Percentiles rank a stretch among this genome's conserved stretches.
These are phyloP conservation scores for Scortum barcoo DNA, from an alignment of 2,113 vertebrate genomes.

Conservation along the genomic window DNA sequence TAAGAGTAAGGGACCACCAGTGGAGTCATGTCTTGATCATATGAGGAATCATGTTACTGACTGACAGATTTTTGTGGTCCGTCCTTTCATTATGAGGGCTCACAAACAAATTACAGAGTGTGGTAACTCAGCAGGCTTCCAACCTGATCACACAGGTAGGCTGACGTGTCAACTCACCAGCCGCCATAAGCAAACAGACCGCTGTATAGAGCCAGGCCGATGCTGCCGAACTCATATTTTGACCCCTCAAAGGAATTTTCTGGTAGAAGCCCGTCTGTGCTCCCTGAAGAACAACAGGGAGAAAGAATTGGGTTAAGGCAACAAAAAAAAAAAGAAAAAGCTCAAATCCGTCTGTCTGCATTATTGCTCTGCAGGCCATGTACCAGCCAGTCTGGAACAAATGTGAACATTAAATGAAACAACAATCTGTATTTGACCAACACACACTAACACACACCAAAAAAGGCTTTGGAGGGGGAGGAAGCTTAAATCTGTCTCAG, in stretches of 20 bases:
- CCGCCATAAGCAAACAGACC: conserved; percentile 98
- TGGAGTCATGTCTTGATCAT: too few species aligned
- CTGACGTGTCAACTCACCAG: conserved; percentile 85
- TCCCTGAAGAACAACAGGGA: conserved; percentile 80
- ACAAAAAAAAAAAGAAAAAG: background rate
- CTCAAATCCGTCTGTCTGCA: background rate
- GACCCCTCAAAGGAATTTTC: conserved; percentile 89
- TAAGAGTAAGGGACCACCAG: too few species aligned
- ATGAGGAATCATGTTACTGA: background rate
- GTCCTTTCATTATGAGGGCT: background rate
- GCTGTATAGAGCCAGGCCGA: conserved; percentile 94
- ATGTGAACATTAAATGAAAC: conserved; percentile 7
- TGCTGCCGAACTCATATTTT: conserved; percentile 89
- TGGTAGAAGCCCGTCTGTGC: conserved; percentile 81
- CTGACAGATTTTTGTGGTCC: background rate
- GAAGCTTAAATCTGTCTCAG: conserved; percentile 16
- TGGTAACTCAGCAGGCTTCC: background rate
- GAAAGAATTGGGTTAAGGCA: background rate
- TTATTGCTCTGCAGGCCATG: background rate
- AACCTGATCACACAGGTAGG: background rate
- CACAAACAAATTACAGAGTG: background rate
- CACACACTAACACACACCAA: background rate
- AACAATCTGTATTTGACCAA: background rate
- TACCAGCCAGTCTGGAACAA: background rate
- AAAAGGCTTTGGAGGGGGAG: background rate